These are phyloP conservation scores for Blastobasis adustella DNA, from an alignment of 2,888 invertebrate species.

Conservation along the genomic window DNA sequence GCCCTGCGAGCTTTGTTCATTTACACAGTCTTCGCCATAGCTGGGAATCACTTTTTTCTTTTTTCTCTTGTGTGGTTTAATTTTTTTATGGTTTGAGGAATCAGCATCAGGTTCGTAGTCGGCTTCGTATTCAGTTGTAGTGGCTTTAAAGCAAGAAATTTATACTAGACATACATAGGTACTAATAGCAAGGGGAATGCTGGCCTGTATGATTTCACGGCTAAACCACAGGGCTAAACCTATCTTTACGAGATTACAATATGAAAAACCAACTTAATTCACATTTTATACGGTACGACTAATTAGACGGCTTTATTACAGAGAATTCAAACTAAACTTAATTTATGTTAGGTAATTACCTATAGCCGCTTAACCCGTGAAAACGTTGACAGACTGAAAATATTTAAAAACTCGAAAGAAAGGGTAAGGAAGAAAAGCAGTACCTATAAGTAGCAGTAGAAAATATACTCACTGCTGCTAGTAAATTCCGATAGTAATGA, in stretches of 20 bases:
- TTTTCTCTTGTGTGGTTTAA: conserved; percentile 15
- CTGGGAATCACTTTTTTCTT: conserved; percentile 10
- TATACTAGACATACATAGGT: background rate
- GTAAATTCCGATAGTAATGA: conserved; percentile 28
- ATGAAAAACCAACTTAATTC: background rate
- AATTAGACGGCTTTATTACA: too few species aligned
- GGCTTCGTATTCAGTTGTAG: conserved; percentile 29
- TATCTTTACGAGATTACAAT: conserved; percentile 1
- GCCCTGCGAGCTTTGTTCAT: conserved; percentile 8
- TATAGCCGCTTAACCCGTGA: too few species aligned
- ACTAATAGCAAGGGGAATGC: too few species aligned
- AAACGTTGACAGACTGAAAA: too few species aligned
- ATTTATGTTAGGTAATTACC: too few species aligned
- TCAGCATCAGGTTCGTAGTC: conserved; percentile 21
- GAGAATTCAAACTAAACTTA: too few species aligned
- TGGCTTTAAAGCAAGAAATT: conserved; percentile 17
- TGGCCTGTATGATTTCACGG: too few species aligned
- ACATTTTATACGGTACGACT: too few species aligned
- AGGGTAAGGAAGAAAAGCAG: too few species aligned
- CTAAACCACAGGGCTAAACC: background rate
- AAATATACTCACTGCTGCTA: conserved; percentile 16
- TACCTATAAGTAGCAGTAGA: too few species aligned
- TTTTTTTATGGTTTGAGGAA: background rate
- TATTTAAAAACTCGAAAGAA: too few species aligned
- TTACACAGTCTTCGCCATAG: conserved; percentile 12